Evolutionary conservation across 2,113 vertebrate genomes (phyloP), one percentile per base, ranked within the genome.

Genomic region (Chlorodrepanis virens): DNA sequence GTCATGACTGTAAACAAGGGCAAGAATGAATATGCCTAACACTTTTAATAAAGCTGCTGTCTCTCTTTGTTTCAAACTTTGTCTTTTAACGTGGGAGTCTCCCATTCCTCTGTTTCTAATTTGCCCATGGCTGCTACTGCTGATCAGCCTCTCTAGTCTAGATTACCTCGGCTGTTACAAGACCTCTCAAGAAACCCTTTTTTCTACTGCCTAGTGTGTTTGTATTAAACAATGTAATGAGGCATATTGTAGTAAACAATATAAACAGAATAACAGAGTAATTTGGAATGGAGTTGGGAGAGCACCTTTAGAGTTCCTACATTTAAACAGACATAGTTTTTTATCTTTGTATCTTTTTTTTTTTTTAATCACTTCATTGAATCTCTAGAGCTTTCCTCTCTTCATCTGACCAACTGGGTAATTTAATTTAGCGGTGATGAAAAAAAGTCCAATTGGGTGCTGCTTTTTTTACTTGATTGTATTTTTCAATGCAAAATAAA

Each of bases 401-500:
- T 87, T 92, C 79, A 53, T 91, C 47, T 92, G 83, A 92, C 88
- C 79, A 86, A 16, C 63, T 93, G 35, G 5, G 23, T 80, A 90
- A 93, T 96, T 94, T 92, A 83, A 95, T 93, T 88, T 92, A 68
- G 16, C 1, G 0, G 13, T 77, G 23, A 33, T 60, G 39, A 25
- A 70, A 59, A 57, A 80, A 75, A 82, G 22, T 53, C n/a, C 33
- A 80, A 22, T 54, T 91, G 67, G 47, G 6, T 90, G 47, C 35
- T 89, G 40, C 52, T 92, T 95, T 95, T 45, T 90, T 93, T 42
- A 70, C 33, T 35, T 93, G 70, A 74, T 83, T 77, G 54, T 54
- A 67, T 90, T 91, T 95, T 88, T 78, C 35, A 94, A 64, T 77
- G 33, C 19, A 85, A 96, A 93, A 85, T 74, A 35, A 91, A 95